Evolutionary conservation across 53 echinoderm and acorn worm species (phyloP).

Genomic region (Glandiceps talaboti): DNA sequence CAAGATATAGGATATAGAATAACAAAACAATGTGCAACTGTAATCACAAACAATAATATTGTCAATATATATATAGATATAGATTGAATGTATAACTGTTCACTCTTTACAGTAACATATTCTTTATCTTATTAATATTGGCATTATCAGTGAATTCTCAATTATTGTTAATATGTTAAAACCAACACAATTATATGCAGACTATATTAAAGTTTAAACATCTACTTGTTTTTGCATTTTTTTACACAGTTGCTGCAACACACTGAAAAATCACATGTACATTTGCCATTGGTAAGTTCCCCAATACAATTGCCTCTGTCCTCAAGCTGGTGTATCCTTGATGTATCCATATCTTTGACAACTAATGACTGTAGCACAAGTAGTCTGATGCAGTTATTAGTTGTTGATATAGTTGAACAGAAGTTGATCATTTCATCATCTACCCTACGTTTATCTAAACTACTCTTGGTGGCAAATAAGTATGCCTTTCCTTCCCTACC

Average conservation of each 20-base stretch:
- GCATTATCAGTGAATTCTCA: no score
- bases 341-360: neutral
- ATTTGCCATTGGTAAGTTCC: neutral
- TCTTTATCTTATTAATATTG: no score
- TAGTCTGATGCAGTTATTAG: neutral
- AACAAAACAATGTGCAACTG: no score
- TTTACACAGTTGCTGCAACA: neutral
- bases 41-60: no score
- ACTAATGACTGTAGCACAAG: no score
- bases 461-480: neutral
- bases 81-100: no score
- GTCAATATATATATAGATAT: no score
- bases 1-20: no score
- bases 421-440: neutral
- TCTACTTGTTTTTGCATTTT: neutral
- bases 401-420: neutral
- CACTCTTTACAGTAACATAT: no score
- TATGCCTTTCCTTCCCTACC: constrained; percentile 5
- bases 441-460: neutral
- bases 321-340: neutral
- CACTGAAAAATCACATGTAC: neutral
- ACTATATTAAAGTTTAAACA: no score
- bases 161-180: no score
- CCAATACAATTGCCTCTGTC: neutral
- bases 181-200: no score